Evolutionary conservation across 64 coral and sea anemone species (phyloP).

Genomic region (Orbicella faveolata): DNA sequence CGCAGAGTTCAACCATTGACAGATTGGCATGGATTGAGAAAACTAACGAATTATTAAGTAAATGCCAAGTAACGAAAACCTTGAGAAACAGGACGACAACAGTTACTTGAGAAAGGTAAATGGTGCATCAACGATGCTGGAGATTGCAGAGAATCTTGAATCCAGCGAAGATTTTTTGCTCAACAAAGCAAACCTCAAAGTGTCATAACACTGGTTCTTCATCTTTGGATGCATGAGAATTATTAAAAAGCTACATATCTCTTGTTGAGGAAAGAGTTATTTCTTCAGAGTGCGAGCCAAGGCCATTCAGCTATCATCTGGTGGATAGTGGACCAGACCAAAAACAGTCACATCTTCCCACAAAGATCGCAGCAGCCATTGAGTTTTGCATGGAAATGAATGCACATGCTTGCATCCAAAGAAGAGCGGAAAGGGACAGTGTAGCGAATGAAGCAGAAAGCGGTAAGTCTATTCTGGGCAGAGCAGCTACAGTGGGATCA

Average conservation of each 20-base stretch:
- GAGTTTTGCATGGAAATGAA: slow-evolving; percentile 32
- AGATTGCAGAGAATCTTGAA: slow-evolving; percentile 29
- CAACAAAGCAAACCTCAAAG: neutral
- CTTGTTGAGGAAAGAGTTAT: neutral
- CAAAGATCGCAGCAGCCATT: slow-evolving; percentile 33
- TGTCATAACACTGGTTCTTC: neutral
- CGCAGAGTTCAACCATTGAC: too few species aligned
- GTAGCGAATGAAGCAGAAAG: slow-evolving; percentile 72
- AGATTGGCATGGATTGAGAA: too few species aligned
- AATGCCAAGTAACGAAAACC: too few species aligned
- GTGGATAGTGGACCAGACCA: slow-evolving; percentile 46
- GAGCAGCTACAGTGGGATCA: slow-evolving; percentile 47
- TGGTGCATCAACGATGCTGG: slow-evolving; percentile 38
- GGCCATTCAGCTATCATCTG: slow-evolving; percentile 41
- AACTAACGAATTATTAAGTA: too few species aligned
- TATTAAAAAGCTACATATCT: neutral
- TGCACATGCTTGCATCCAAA: slow-evolving; percentile 54
- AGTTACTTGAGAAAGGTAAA: slow-evolving; percentile 14
- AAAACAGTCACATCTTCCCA: slow-evolving; percentile 23
- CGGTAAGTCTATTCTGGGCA: slow-evolving; percentile 36
- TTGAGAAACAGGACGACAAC: too few species aligned
- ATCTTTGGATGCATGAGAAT: slow-evolving; percentile 1
- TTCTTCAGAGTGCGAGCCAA: neutral
- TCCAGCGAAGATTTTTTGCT: slow-evolving; percentile 18
- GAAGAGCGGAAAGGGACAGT: slow-evolving; percentile 52